Evolutionary conservation across 2,888 invertebrate genomes (phyloP).

Genomic region (Pecten maximus): DNA sequence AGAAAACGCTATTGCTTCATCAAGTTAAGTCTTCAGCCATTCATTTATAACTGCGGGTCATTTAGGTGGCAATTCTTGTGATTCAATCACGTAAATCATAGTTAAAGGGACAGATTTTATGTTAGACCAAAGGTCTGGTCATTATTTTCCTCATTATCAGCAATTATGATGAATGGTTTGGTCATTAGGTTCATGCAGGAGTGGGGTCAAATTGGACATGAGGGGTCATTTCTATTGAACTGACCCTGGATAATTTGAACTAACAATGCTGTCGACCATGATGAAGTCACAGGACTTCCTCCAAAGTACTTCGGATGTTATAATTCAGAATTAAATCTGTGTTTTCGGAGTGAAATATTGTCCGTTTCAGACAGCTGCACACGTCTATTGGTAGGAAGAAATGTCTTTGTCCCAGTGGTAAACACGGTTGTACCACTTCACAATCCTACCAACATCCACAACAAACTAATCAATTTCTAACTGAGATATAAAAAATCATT

Average conservation of each 20-base stretch:
- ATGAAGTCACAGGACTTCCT: conserved; percentile 12
- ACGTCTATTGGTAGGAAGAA: neutral
- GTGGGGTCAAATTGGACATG: conserved; percentile 28
- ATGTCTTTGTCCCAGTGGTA: neutral
- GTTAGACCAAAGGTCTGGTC: conserved; percentile 18
- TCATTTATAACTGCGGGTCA: conserved; percentile 32
- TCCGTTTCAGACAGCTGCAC: conserved; percentile 8
- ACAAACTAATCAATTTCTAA: conserved; percentile 11
- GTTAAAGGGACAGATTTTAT: conserved; percentile 16
- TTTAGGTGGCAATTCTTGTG: conserved; percentile 1
- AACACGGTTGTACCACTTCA: neutral
- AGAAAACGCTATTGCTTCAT: conserved; percentile 35
- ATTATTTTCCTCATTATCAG: conserved; percentile 33
- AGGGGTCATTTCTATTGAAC: neutral
- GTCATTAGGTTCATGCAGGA: conserved; percentile 1
- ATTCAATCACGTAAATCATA: conserved; percentile 27
- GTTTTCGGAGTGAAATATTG: conserved; percentile 16
- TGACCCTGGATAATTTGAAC: conserved; percentile 20
- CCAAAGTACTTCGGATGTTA: neutral
- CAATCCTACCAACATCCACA: neutral
- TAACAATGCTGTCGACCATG: conserved; percentile 4
- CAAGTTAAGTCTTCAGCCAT: conserved; percentile 16
- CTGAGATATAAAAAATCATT: neutral
- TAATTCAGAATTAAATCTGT: neutral
- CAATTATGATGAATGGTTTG: conserved; percentile 12